Percentiles rank a stretch among this genome's conserved stretches.
Conservation (phyloP, 2,888 invertebrate species). For the Silvanus unidentatus region DNA sequence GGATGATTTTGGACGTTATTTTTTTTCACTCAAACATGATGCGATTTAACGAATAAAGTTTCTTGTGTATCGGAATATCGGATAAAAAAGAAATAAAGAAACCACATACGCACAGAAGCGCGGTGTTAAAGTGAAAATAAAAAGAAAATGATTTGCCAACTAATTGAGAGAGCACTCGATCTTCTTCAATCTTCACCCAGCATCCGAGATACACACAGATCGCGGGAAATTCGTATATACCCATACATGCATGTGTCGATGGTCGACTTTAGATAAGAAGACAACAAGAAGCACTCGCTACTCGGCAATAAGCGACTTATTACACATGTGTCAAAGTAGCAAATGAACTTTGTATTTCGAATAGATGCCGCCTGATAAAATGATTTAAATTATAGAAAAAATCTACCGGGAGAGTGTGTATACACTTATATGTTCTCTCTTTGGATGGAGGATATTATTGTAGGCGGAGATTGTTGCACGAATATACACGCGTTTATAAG, state of each 20-base stretch:
- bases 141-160: neutral
- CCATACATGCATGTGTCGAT: constrained; percentile 8
- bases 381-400: neutral
- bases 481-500: constrained; percentile 8
- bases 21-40: too few species aligned
- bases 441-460: constrained; percentile 5
- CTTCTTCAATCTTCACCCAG: constrained; percentile 1
- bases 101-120: too few species aligned
- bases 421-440: too few species aligned
- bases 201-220: neutral
- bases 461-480: constrained; percentile 15
- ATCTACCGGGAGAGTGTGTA: too few species aligned
- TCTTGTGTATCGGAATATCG: too few species aligned
- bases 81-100: too few species aligned
- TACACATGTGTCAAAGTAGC: constrained; percentile 6
- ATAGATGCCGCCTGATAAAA: constrained; percentile 3
- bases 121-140: too few species aligned
- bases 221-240: neutral
- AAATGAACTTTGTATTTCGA: constrained; percentile 3
- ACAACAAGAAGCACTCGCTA: constrained; percentile 14
- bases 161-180: neutral
- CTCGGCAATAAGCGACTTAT: neutral
- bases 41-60: too few species aligned
- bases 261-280: constrained; percentile 13
- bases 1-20: too few species aligned